Evolutionary conservation across 2,888 invertebrate species (phyloP), one percentile per base, ranked within the genome.

Genomic region (Nomada fabriciana): DNA sequence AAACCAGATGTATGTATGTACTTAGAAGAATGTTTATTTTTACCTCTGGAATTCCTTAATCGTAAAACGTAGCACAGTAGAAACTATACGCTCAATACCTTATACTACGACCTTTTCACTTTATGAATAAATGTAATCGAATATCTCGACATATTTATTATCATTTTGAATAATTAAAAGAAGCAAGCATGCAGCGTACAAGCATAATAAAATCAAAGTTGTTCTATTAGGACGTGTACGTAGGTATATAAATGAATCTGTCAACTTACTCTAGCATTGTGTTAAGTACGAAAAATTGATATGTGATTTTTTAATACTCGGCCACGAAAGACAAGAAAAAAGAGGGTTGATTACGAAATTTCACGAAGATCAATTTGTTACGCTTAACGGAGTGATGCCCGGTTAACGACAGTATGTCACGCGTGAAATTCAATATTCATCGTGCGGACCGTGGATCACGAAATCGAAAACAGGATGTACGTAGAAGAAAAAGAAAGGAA

Each of bases 371-470:
- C 73, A 42, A 71, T 85, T 83, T 73, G 69, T 78, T 60, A 69
- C 65, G 69, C 79, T 70, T 76, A 73, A 61, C 67, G 13, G 42
- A 71, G 75, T 11, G 55, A 57, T 61, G 70, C 13, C 53, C 53
- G 53, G 23, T 20, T 52, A 76, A 71, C 61, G 68, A 60, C 73
- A 73, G 73, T 74, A 69, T 13, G 84, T 80, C 80, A 81, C 69
- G 75, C 73, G 73, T 67, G 81, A 78, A 78, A 84, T 76, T 79
- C 83, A 76, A 84, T 75, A 65, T 69, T 57, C 59, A 10, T 57
- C 4, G 60, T 52, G 55, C 57, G 43, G 55, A 15, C 61, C 73
- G 23, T 29, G 77, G 13, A 70, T 71, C 71, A 50, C 43, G 20
- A 25, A 53, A 69, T 70, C 43, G 55, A 29, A 68, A 52, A 43